Percentiles rank a stretch among this genome's conserved stretches.
Conservation (phyloP, 2,888 invertebrate genomes). For the Tinea semifulvella region DNA sequence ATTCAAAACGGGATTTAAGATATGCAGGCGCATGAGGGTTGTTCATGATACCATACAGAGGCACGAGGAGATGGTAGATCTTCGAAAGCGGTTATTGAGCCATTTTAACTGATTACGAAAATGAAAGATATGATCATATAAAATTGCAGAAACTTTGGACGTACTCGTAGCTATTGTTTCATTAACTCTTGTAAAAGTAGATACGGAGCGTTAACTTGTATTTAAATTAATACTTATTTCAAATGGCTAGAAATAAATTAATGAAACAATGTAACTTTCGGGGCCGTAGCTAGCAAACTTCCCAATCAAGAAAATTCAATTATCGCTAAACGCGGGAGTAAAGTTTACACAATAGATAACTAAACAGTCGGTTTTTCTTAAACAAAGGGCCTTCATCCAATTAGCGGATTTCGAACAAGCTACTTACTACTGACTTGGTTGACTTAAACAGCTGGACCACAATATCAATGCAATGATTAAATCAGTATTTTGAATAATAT, state of each 20-base stretch:
- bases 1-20: too few relatives aligned
- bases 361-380: constrained; percentile 31
- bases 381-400: constrained; percentile 33
- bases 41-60: too few relatives aligned
- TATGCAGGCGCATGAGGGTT: too few relatives aligned
- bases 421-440: constrained; percentile 5
- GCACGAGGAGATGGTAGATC: too few relatives aligned
- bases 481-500: too few relatives aligned
- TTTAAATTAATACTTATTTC: constrained; percentile 9
- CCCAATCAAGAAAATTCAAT: constrained; percentile 33
- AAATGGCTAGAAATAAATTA: constrained; percentile 10
- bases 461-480: too few relatives aligned
- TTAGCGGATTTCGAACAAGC: constrained; percentile 25
- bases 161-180: too few relatives aligned
- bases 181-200: too few relatives aligned
- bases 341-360: constrained; percentile 29
- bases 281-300: constrained; percentile 4
- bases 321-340: constrained; percentile 28
- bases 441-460: constrained; percentile 12
- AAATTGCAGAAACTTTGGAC: too few relatives aligned
- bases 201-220: not conserved
- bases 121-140: too few relatives aligned
- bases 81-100: too few relatives aligned
- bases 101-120: too few relatives aligned
- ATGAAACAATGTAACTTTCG: constrained; percentile 8